Percentiles rank a stretch among this genome's conserved stretches.
phyloP scores from a whole-genome alignment of 2,888 invertebrate genomes.

The Andrena haemorrhoa region DNA sequence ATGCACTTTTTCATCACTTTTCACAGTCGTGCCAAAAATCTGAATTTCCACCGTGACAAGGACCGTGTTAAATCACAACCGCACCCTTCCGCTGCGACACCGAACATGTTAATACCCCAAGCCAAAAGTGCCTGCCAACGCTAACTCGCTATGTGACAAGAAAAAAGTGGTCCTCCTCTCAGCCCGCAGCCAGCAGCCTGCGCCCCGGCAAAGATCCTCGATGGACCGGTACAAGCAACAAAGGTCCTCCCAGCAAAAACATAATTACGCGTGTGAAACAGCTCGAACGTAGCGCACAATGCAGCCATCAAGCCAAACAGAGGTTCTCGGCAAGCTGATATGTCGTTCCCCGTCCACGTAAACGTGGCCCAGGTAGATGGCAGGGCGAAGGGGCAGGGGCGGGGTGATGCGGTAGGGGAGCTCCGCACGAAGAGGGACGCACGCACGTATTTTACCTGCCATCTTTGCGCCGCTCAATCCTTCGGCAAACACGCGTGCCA shows the following conservation, averaged over 20 bases:
- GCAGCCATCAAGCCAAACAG: not conserved
- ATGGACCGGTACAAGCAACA: not conserved
- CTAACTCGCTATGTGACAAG: not conserved
- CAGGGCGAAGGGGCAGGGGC: not conserved
- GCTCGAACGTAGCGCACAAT: not conserved
- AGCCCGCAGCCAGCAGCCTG: not conserved
- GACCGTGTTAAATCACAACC: too few relatives aligned
- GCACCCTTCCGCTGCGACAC: too few relatives aligned
- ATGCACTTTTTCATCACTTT: too few relatives aligned
- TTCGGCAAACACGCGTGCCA: conserved; percentile 47
- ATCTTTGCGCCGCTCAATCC: conserved; percentile 41
- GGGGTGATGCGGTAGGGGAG: not conserved
- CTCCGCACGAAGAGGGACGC: conserved; percentile 1
- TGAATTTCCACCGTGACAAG: too few relatives aligned
- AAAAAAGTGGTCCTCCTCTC: not conserved
- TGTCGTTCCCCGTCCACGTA: not conserved
- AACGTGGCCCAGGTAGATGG: not conserved
- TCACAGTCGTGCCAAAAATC: too few relatives aligned
- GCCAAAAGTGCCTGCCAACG: not conserved
- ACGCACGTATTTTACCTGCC: conserved; percentile 38
- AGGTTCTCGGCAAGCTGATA: conserved; percentile 1
- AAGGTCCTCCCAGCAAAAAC: not conserved
- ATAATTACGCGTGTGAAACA: too few relatives aligned
- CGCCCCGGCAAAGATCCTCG: not conserved
- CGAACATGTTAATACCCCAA: not conserved